phyloP scores from a whole-genome alignment of 2,888 invertebrate species.

The Pasiphila rectangulata region DNA sequence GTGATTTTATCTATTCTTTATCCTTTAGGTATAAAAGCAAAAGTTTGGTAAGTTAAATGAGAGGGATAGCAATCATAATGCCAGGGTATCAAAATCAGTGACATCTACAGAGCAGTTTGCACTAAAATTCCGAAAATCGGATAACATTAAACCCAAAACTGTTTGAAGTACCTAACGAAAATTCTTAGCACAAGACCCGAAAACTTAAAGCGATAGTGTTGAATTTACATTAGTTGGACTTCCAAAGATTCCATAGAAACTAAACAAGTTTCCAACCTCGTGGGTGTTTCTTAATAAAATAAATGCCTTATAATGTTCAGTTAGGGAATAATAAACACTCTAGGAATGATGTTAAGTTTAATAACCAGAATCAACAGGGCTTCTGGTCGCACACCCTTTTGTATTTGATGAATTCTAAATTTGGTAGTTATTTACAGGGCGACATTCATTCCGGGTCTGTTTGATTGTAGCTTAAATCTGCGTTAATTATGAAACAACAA shows the following conservation, averaged over 20 bases:
- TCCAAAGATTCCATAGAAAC: conserved; percentile 24
- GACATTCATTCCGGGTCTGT: too few relatives aligned
- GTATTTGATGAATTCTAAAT: background rate
- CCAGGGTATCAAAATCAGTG: too few relatives aligned
- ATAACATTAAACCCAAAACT: conserved; percentile 6
- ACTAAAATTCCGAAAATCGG: conserved; percentile 1
- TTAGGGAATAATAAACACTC: conserved; percentile 20
- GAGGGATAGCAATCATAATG: too few relatives aligned
- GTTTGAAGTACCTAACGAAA: conserved; percentile 14
- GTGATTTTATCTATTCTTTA: too few relatives aligned
- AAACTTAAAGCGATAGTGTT: conserved; percentile 27
- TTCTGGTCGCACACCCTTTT: background rate
- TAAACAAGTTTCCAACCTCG: conserved; percentile 27
- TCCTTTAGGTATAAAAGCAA: too few relatives aligned
- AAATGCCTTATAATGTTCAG: conserved; percentile 24
- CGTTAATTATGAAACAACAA: too few relatives aligned
- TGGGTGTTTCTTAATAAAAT: conserved; percentile 30
- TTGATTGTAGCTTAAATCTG: too few relatives aligned
- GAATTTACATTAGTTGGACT: conserved; percentile 28
- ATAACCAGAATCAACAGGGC: conserved; percentile 9
- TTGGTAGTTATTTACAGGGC: background rate
- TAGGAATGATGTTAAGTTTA: conserved; percentile 6
- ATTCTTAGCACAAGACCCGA: conserved; percentile 20
- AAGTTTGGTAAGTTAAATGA: too few relatives aligned
- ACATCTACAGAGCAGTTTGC: background rate